A percentile compares a stretch with the other conserved stretches of the same genome.
Conservation (phyloP, 2,888 invertebrate genomes). For the Xanthia togata region DNA sequence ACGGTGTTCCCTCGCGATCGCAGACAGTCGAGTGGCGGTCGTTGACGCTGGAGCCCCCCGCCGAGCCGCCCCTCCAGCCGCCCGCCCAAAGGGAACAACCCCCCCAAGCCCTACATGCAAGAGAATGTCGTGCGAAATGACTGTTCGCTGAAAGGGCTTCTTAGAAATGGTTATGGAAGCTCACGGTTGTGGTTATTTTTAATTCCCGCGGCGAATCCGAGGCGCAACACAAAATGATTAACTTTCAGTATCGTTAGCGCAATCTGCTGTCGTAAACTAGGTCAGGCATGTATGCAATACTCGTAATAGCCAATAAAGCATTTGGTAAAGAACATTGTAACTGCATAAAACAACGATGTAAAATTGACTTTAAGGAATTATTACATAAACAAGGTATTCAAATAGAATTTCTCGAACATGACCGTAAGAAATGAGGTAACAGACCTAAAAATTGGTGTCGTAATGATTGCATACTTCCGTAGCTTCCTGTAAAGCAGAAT, state of each 20-base stretch:
- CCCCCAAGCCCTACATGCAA: conserved; percentile 73
- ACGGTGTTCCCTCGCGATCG: conserved; percentile 83
- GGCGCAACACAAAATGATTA: conserved; percentile 57
- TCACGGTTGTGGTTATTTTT: conserved; percentile 61
- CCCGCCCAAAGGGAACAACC: conserved; percentile 85
- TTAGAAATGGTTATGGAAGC: conserved; percentile 61
- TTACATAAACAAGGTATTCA: conserved; percentile 64
- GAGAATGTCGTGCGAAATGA: conserved; percentile 72
- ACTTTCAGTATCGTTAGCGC: conserved; percentile 69
- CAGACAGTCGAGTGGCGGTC: conserved; percentile 88
- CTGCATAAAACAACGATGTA: conserved; percentile 44
- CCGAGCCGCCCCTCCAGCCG: conserved; percentile 84
- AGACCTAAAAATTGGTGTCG: conserved; percentile 24
- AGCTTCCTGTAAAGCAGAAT: conserved; percentile 7
- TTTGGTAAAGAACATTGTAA: conserved; percentile 52
- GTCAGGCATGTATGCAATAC: conserved; percentile 73
- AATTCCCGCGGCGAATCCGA: conserved; percentile 58
- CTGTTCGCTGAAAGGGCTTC: conserved; percentile 64
- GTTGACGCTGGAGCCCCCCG: conserved; percentile 87
- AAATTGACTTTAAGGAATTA: conserved; percentile 52
- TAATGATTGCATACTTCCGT: conserved; percentile 22
- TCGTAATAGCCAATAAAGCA: conserved; percentile 59
- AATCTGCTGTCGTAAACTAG: conserved; percentile 76
- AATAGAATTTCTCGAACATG: conserved; percentile 47
- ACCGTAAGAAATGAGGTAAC: conserved; percentile 19